Base-by-base conservation (phyloP, 2,113 vertebrate species). In the Erythrocercus mccallii region DNA sequence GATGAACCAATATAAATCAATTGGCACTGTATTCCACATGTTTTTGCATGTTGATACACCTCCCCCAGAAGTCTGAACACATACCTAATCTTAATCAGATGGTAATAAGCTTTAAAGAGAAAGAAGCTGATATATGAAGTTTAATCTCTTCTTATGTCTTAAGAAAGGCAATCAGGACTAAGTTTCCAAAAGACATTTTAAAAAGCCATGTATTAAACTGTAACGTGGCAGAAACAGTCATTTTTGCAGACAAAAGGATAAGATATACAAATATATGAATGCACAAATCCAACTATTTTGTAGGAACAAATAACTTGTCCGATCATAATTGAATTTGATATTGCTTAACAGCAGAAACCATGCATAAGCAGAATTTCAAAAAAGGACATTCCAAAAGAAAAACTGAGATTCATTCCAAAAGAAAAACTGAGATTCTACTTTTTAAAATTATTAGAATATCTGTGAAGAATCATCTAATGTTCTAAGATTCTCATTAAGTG, bases 91-190 rank as follows among this genome's bases (percentile, higher is more conserved):
- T 78, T 91, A 77, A 95, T 95, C 92, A 91, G 86, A 74, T 77
- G 37, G 35, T 92, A 96, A 95, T 91, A 83, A 84, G 95, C 81
- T 96, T 96, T 92, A 88, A 93, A 89, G 79, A 54, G 18, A 89
- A 89, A 88, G 74, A 91, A 73, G 89, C 23, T 54, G 58, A 86
- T 89, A 91, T 11, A 58, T 37, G 37, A 96, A 91, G 70, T 82
- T 94, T 94, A 96, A 95, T 95, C 92, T 90, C 90, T 76, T 95
- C 92, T 92, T 90, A 90, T 33, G 38, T 58, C 37, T 94, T 92
- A 86, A 95, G 86, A 79, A 90, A 61, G 77, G 81, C 44, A 83
- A 74, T n/a, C 42, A 50, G 44, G 80, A 20, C 24, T 78, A 90
- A 31, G 76, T 85, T 85, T 92, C 38, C 45, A 58, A 83, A 81